These are phyloP conservation scores for Macrosoma leucophasiata DNA, from an alignment of 2,888 invertebrate species.

Conservation along the genomic window DNA sequence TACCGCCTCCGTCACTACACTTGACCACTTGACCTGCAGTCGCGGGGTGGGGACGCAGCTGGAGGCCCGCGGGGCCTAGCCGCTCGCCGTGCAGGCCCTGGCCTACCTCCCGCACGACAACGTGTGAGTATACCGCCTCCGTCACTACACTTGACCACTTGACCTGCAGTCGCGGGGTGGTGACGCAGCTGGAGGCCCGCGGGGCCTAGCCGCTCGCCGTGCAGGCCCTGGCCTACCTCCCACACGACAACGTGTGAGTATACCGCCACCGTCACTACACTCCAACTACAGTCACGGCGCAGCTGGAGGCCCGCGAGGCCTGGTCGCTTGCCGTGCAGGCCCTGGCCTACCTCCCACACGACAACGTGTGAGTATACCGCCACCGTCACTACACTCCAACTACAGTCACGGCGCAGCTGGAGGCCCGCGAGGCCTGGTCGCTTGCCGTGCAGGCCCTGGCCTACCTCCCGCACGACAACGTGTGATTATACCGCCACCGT, in stretches of 20 bases:
- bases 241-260: too few relatives aligned
- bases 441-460: background rate
- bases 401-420: too few relatives aligned
- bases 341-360: background rate
- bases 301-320: background rate
- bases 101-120: slow-evolving; percentile 77
- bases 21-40: slow-evolving; percentile 23
- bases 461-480: background rate
- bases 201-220: background rate
- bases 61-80: slow-evolving; percentile 88
- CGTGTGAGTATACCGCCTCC: slow-evolving; percentile 36
- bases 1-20: background rate
- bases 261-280: too few relatives aligned
- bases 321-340: background rate
- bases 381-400: background rate
- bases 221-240: background rate
- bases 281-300: too few relatives aligned
- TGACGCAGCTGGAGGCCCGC: background rate
- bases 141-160: background rate
- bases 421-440: background rate
- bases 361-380: background rate
- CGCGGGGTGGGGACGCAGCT: slow-evolving; percentile 87
- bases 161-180: background rate
- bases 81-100: slow-evolving; percentile 89
- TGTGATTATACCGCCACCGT: background rate